Conservation (phyloP, 2,888 invertebrate genomes). For the Ectobius pallidus region DNA sequence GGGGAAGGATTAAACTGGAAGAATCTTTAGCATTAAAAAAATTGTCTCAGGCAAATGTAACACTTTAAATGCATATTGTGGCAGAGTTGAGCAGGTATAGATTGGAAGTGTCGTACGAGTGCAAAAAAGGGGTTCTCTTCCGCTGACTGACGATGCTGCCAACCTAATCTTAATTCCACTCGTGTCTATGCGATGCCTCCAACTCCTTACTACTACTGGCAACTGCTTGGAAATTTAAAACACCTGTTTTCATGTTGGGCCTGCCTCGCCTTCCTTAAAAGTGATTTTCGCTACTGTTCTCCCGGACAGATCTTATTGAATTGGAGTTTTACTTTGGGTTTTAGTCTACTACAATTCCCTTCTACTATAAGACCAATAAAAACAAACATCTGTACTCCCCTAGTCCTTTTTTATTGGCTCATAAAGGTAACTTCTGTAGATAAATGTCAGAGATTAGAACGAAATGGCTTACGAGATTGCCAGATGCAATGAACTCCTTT, state of each 20-base stretch:
- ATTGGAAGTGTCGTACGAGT: neutral
- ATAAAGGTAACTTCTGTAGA: neutral
- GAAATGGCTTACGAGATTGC: neutral
- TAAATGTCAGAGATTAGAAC: neutral
- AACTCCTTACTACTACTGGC: neutral
- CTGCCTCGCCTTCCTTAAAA: too few species aligned
- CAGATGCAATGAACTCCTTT: too few species aligned
- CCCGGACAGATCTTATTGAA: neutral
- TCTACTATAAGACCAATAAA: neutral
- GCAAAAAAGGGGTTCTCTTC: neutral
- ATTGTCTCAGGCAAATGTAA: neutral
- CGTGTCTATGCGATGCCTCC: neutral
- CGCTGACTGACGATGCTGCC: neutral
- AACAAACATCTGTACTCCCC: neutral
- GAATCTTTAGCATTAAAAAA: neutral
- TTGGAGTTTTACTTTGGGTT: neutral
- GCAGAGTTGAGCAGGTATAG: neutral
- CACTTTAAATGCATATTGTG: conserved; percentile 25
- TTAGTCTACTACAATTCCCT: neutral
- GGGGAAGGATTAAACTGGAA: neutral
- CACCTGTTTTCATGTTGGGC: conserved; percentile 2
- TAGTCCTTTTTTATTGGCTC: neutral
- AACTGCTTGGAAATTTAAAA: conserved; percentile 20
- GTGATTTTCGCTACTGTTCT: conserved; percentile 5
- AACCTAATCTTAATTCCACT: conserved; percentile 7